Percentiles rank a stretch among this genome's conserved stretches.
These are phyloP conservation scores for Rugalucina vietnamica DNA, from an alignment of 2,888 invertebrate species.

Conservation along the genomic window DNA sequence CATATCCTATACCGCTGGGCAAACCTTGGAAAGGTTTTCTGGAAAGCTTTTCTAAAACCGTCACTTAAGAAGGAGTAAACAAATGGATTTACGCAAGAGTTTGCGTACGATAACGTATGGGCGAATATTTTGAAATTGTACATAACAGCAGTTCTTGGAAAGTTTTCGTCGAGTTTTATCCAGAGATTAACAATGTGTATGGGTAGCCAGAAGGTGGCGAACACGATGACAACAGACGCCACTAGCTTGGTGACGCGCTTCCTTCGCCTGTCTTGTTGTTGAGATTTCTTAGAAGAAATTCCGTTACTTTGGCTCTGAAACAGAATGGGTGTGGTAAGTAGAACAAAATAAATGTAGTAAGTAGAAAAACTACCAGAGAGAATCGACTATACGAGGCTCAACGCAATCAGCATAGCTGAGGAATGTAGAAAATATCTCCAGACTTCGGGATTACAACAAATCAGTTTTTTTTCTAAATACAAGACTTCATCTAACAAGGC, in stretches of 20 bases:
- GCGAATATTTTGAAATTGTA: conserved; percentile 73
- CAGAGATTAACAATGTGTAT: conserved; percentile 77
- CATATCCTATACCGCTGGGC: conserved; percentile 59
- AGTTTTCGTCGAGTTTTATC: conserved; percentile 66
- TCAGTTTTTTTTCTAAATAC: too few species aligned
- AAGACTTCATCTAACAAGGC: too few species aligned
- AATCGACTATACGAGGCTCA: too few species aligned
- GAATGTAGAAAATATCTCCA: too few species aligned
- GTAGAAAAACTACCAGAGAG: too few species aligned
- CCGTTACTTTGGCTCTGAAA: conserved; percentile 61
- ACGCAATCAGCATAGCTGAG: too few species aligned
- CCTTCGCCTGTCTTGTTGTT: conserved; percentile 61
- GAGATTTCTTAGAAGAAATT: conserved; percentile 50
- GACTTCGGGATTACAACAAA: too few species aligned
- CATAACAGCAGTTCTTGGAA: conserved; percentile 68
- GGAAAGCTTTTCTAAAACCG: conserved; percentile 78
- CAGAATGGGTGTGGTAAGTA: too few species aligned
- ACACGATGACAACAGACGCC: conserved; percentile 77
- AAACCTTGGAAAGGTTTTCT: conserved; percentile 73
- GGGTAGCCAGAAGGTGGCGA: conserved; percentile 80
- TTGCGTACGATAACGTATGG: conserved; percentile 79
- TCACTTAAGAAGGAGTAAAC: conserved; percentile 81
- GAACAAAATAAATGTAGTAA: too few species aligned
- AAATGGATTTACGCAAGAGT: conserved; percentile 80
- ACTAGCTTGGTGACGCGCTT: conserved; percentile 78